Conservation (phyloP, 1,140 invertebrate genomes). For the Orussus abietinus region DNA sequence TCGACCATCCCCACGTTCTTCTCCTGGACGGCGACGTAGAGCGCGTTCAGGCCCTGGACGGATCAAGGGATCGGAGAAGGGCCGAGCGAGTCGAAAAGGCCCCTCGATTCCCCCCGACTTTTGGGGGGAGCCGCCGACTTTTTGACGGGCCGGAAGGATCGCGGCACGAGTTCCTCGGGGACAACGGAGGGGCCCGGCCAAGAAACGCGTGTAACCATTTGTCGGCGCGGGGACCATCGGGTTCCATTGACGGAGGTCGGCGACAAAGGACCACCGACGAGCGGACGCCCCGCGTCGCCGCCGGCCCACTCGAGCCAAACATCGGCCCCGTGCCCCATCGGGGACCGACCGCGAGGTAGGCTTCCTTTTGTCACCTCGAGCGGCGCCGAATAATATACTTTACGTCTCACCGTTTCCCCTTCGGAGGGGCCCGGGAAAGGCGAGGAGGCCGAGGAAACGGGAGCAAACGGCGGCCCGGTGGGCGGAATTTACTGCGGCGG, state of each 20-base stretch:
- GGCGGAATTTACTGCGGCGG: conserved; percentile 33
- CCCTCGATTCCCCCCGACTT: too few species aligned
- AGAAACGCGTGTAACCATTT: conserved; percentile 19
- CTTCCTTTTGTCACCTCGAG: too few species aligned
- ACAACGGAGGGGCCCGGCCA: background rate
- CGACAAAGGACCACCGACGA: conserved; percentile 1
- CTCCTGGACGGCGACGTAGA: conserved; percentile 55
- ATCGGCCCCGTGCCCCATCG: too few species aligned
- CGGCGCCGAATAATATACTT: too few species aligned
- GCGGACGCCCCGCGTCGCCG: background rate
- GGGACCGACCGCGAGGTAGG: too few species aligned
- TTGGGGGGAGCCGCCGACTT: too few species aligned
- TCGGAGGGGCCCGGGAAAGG: conserved; percentile 3
- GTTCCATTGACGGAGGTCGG: conserved; percentile 5
- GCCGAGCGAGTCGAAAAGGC: conserved; percentile 1
- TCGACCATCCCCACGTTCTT: conserved; percentile 54
- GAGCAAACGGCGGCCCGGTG: conserved; percentile 12
- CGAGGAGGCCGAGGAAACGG: conserved; percentile 5
- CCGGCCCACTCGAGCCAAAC: background rate
- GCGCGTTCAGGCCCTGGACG: conserved; percentile 52
- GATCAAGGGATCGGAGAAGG: conserved; percentile 2
- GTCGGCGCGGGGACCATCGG: conserved; percentile 17
- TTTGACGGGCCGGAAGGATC: too few species aligned
- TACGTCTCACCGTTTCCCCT: too few species aligned
- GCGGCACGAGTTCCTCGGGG: too few species aligned